Percentiles rank a stretch among this genome's conserved stretches.
Conservation (phyloP, 2,113 vertebrate genomes). For the Nerophis ophidion region DNA sequence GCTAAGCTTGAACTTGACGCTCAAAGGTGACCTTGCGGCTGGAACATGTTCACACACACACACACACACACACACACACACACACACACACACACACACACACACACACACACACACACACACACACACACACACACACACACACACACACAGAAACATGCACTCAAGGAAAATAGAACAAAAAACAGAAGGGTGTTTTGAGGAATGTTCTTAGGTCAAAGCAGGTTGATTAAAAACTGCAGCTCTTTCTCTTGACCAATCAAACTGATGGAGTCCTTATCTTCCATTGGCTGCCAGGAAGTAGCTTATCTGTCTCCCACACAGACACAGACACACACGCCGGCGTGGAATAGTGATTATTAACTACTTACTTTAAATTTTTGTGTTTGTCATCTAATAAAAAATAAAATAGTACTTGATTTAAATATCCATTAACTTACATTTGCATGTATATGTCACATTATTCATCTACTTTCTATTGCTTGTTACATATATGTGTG, state of each 20-base stretch:
- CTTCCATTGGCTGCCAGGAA: conserved; percentile 22
- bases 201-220: not conserved
- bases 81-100: too few relatives aligned
- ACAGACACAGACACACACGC: not conserved
- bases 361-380: not conserved
- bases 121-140: too few relatives aligned
- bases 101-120: too few relatives aligned
- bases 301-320: conserved; percentile 25
- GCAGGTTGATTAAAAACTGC: conserved; percentile 6
- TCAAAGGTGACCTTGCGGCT: not conserved
- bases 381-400: not conserved
- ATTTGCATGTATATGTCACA: conserved; percentile 1
- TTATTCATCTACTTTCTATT: too few relatives aligned
- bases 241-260: conserved; percentile 16
- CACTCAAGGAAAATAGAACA: too few relatives aligned
- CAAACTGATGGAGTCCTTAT: conserved; percentile 32
- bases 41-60: too few relatives aligned
- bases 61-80: too few relatives aligned
- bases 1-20: not conserved
- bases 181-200: not conserved
- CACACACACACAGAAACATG: too few relatives aligned
- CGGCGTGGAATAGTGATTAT: not conserved
- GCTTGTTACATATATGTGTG: too few relatives aligned
- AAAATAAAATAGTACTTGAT: not conserved
- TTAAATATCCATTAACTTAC: not conserved